Base-by-base conservation (phyloP, 2,888 invertebrate genomes). In the Oxycera nigricornis region DNA sequence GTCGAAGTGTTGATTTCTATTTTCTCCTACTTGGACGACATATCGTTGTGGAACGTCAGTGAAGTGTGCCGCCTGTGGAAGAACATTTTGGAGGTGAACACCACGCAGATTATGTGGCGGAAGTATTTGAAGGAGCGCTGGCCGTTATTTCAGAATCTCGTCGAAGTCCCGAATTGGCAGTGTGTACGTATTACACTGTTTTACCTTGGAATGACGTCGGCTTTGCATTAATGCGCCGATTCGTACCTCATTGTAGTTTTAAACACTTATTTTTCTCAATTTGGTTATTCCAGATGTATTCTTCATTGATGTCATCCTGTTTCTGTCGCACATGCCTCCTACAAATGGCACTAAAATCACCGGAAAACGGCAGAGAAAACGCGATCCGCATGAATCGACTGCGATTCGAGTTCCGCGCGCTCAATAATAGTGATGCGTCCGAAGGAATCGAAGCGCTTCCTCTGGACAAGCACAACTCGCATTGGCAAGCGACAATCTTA, bases 401-500 rank as follows among this genome's bases (percentile, higher is more conserved):
- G 31, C 86, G 92, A 28, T 93, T 90, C 78, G 96, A 96, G 85
- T 88, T 94, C 24, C 80, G 83, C 73, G 79, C 84, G 1, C 70
- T 86, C 14, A 83, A 85, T 57, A n/a, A n/a, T n/a, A 82, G 82
- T 76, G 84, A 85, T 73, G 82, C 84, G 20, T 81, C 84, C 0
- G 85, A 86, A 74, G 86, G 86, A 31, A 85, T 86, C 61, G 84
- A 86, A 76, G 86, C 86, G 11, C 81, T 86, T 74, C 85, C 85
- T 2, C 74, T 86, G 62, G 86, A 86, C 76, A 82, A 83, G 14
- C 83, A 85, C 57, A 83, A 84, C 39, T 83, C 84, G 30, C 95
- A 96, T 85, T 97, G 97, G 97, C 95, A 96, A 86, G 97, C 97
- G 1, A 92, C 93, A 73, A 94, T 97, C 80, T 91, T 93, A 26